Evolutionary conservation across 2,113 vertebrate species (phyloP), one percentile per base, ranked within the genome.

Genomic region (Saimiri boliviensis): DNA sequence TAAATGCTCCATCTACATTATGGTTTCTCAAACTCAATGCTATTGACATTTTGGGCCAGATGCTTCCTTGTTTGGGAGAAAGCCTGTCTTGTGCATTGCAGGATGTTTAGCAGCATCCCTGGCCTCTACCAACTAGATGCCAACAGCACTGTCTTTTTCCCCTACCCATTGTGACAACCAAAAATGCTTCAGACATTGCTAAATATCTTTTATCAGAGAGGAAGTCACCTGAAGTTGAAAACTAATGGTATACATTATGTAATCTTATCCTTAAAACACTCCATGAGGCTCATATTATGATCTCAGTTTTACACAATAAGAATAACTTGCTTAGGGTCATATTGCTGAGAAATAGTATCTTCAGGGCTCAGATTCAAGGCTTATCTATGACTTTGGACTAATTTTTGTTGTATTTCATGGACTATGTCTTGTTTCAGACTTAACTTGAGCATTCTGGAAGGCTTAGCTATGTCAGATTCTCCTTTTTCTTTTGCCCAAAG

Each of bases 291-390:
- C 40, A 23, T 0, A 45, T 37, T 79, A 35, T 40, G 19, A 63
- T 49, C 19, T 37, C 37, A 40, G 3, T 49, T 94, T 83, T 76
- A 54, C 8, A 37, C 23, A 14, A 16, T 35, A 52, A 10, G 12
- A 95, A 30, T 60, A 58, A 77, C 42, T 77, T 66, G 35, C 37
- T 66, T 45, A 92, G 58, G 37, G n/a, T 83, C 54, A 70, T 30
- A 16, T 79, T 60, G 10, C 60, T 63, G 8, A 6, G 68, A 37
- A 54, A 7, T 58, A 56, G 6, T 60, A 49, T 74, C 71, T 94
- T 12, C 3, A 77, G 30, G 71, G 58, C 45, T 60, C 77, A 90
- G n/a, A 93, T 13, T 82, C 23, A 86, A 91, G 37, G 37, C 5
- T 42, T 52, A n/a, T 14, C 1, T 71, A 13, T 73, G 58, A 52